These are phyloP conservation scores for Labeo catla DNA, from an alignment of 2,113 vertebrate genomes.

Conservation along the genomic window DNA sequence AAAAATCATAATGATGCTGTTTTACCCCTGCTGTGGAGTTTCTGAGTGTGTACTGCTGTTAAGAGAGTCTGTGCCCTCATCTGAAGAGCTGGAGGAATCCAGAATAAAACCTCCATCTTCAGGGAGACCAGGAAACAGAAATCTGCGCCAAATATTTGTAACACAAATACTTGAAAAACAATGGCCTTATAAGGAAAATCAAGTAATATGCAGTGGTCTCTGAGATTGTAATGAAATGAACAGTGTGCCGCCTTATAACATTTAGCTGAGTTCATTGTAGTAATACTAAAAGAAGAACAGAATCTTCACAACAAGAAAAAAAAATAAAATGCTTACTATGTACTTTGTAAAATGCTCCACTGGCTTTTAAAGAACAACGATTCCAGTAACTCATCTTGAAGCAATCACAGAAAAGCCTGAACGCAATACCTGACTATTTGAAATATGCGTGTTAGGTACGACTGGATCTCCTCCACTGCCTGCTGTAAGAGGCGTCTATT, in stretches of 20 bases:
- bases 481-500: slow-evolving; percentile 87
- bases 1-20: neutral
- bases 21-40: slow-evolving; percentile 81
- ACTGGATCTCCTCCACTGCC: slow-evolving; percentile 91
- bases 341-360: neutral
- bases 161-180: neutral
- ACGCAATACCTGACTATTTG: slow-evolving; percentile 83
- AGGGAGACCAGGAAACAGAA: slow-evolving; percentile 93
- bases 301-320: neutral
- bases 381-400: neutral
- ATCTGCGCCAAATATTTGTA: slow-evolving; percentile 73
- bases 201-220: neutral
- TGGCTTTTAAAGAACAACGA: neutral
- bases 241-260: neutral
- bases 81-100: slow-evolving; percentile 68
- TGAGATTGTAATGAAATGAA: neutral
- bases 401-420: neutral
- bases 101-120: slow-evolving; percentile 89
- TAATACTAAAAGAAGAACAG: slow-evolving; percentile 11
- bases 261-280: neutral
- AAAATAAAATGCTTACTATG: neutral
- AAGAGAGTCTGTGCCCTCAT: slow-evolving; percentile 73
- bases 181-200: neutral
- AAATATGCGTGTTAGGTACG: slow-evolving; percentile 90
- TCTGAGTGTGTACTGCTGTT: slow-evolving; percentile 70